These are phyloP conservation scores for Gambelia wislizenii DNA, from an alignment of 2,797 vertebrate genomes.

Conservation along the genomic window DNA sequence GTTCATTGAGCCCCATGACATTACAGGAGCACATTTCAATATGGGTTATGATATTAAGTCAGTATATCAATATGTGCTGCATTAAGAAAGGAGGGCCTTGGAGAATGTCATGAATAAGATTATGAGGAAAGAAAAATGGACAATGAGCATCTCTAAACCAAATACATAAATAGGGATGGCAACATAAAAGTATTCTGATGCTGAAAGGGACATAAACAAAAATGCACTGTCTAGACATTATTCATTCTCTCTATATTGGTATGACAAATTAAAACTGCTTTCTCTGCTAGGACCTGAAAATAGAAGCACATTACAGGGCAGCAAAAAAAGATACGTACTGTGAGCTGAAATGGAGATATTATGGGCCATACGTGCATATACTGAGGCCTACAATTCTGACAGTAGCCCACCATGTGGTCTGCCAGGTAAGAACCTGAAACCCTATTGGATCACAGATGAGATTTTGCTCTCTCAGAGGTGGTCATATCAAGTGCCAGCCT, in stretches of 20 bases:
- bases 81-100: conserved; percentile 60
- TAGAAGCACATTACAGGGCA: conserved; percentile 34
- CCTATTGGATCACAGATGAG: background rate
- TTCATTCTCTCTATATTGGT: conserved; percentile 45
- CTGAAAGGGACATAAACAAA: conserved; percentile 54
- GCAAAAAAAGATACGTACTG: background rate
- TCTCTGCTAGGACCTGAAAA: conserved; percentile 38
- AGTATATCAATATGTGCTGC: conserved; percentile 49
- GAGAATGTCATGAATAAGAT: conserved; percentile 60
- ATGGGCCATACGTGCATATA: background rate
- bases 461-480: background rate
- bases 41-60: conserved; percentile 58
- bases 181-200: conserved; percentile 56
- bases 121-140: conserved; percentile 56
- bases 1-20: conserved; percentile 17
- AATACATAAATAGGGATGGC: conserved; percentile 60
- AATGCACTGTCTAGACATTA: conserved; percentile 45
- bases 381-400: background rate
- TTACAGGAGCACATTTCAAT: conserved; percentile 45
- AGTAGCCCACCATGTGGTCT: background rate
- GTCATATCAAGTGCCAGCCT: background rate
- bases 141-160: conserved; percentile 57
- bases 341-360: background rate
- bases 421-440: background rate
- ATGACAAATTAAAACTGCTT: conserved; percentile 38